Conservation (phyloP, 2,113 vertebrate species). For the Clarias magur region DNA sequence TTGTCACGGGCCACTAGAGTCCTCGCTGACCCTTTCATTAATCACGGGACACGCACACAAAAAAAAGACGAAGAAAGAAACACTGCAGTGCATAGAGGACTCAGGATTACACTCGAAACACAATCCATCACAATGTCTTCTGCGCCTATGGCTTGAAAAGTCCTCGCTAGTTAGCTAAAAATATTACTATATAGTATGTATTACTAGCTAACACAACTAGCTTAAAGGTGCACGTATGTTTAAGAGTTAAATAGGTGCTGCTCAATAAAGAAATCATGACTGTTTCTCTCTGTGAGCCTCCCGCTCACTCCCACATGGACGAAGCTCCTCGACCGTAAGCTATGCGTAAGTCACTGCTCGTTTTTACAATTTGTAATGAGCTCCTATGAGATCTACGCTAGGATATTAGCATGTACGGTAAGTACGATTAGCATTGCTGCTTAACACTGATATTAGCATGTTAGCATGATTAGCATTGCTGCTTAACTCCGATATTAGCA, state of each 20-base stretch:
- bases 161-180: background rate
- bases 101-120: background rate
- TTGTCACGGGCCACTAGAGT: conserved; percentile 58
- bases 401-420: too few relatives aligned
- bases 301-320: rapidly evolving
- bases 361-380: too few relatives aligned
- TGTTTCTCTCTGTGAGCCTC: background rate
- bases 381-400: too few relatives aligned
- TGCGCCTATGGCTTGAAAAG: background rate
- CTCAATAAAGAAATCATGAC: background rate
- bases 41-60: conserved; percentile 16
- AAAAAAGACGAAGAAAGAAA: background rate
- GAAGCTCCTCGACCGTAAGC: background rate
- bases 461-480: too few relatives aligned
- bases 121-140: background rate
- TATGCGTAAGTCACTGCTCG: too few relatives aligned
- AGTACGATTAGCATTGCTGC: too few relatives aligned
- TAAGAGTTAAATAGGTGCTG: background rate
- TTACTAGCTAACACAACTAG: background rate
- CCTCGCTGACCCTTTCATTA: conserved; percentile 39
- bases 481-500: too few relatives aligned
- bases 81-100: background rate
- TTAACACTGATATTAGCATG: too few relatives aligned
- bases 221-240: background rate
- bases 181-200: background rate